A percentile compares a stretch with the other conserved stretches of the same genome.
Conservation (phyloP, 2,113 vertebrate genomes). For the Furnarius figulus region DNA sequence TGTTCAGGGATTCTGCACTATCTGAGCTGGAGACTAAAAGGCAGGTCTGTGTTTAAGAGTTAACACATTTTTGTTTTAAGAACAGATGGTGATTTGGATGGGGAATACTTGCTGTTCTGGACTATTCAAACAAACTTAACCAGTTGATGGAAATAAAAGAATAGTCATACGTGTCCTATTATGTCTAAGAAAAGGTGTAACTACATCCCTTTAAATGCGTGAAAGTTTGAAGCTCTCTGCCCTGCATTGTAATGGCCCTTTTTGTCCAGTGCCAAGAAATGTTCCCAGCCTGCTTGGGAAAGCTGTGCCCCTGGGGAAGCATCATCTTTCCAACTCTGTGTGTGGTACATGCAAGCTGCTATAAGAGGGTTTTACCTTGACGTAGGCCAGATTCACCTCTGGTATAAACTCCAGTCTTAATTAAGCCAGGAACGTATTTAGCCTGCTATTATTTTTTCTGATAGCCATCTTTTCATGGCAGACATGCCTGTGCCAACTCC, state of each 20-base stretch:
- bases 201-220: not conserved
- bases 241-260: not conserved
- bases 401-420: not conserved
- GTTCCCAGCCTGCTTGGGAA: not conserved
- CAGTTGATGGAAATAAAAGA: not conserved
- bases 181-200: not conserved
- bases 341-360: not conserved
- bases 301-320: not conserved
- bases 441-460: not conserved
- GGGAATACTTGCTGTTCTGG: not conserved
- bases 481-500: conserved; percentile 22
- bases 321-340: not conserved
- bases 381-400: not conserved
- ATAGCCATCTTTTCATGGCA: not conserved
- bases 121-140: not conserved
- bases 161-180: not conserved
- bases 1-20: not conserved
- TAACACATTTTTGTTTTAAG: not conserved
- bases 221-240: not conserved
- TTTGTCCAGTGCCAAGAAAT: not conserved
- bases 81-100: not conserved
- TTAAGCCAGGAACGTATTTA: not conserved
- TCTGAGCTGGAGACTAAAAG: not conserved
- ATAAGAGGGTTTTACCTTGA: not conserved
- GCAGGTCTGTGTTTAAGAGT: not conserved